Base-by-base conservation (phyloP, 2,797 vertebrate species). In the Ctenochaetus hawaiiensis region DNA sequence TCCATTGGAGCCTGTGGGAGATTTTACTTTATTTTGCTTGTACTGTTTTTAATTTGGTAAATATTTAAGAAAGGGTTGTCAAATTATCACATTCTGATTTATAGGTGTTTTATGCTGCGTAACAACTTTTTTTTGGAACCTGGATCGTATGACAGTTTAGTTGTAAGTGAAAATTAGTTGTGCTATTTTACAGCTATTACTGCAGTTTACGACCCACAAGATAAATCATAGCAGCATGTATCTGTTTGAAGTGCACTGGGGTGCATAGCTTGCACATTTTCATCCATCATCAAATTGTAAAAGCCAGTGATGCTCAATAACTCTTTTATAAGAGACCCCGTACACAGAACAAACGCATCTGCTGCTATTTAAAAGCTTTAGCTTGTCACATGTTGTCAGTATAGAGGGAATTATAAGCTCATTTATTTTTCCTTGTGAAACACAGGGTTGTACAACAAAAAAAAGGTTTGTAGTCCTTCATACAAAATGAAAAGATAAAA, bases 281-380 rank as follows among this genome's bases (percentile, higher is more conserved):
- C 53, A 65, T 51, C 48, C 48, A 71, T 91, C 75, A 81, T 86
- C 75, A 84, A 82, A 75, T 61, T 82, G 66, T 82, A 87, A 90
- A 88, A 77, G 64, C 20, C 12, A 13, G 77, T 82, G 72, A 80
- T 78, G 80, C 67, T 87, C 84, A 86, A 76, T 66, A 80, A 83
- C 48, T 82, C 41, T 84, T 89, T 64, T 44, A 77, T 54, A 73
- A 45, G 44, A 76, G 18, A 77, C 44, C 52, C 53, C 78, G 74
- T 75, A 80, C 53, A 84, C 79, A 68, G 53, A 67, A 43, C 26
- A 22, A 67, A 75, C 17, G 16, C 64, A 77, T 69, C 34, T 75
- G 59, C 22, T 59, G 48, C 61, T 49, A 26, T 69, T 67, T 30
- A 69, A 48, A 76, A n/a, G 44, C 64, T 77, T 67, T 22, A 41